phyloP scores from a whole-genome alignment of 2,113 vertebrate species.

The Gnathonemus echidnorhynchus region DNA sequence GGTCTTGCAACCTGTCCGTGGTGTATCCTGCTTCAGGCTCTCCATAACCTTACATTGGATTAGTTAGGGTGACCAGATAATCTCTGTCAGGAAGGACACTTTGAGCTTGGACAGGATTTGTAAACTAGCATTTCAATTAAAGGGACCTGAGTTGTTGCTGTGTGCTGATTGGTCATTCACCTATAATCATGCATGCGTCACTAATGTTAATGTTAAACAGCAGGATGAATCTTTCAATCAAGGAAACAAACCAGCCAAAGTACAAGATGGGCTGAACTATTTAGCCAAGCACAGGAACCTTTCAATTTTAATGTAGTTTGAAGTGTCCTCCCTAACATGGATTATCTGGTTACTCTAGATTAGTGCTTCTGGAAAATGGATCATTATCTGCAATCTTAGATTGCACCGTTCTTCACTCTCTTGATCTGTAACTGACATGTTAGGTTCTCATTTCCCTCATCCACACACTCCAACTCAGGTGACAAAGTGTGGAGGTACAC shows the following conservation, averaged over 20 bases:
- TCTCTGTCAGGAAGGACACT: not conserved
- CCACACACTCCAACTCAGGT: slow-evolving; percentile 40
- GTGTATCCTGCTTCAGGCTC: not conserved
- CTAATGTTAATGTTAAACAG: not conserved
- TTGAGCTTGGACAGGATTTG: not conserved
- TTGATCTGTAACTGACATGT: not conserved
- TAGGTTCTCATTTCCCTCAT: not conserved
- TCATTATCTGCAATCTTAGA: not conserved
- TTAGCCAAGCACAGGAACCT: not conserved
- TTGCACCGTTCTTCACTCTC: not conserved
- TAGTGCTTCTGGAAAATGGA: not conserved
- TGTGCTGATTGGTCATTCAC: not conserved
- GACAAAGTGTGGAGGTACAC: slow-evolving; percentile 70
- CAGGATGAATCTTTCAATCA: not conserved
- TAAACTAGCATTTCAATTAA: not conserved
- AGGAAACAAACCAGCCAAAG: not conserved
- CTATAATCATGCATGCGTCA: not conserved
- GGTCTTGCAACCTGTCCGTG: not conserved
- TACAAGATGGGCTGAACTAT: not conserved
- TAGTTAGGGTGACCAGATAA: not conserved
- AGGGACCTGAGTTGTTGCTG: not conserved
- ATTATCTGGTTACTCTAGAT: not conserved
- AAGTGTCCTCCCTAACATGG: not conserved
- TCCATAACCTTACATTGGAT: not conserved
- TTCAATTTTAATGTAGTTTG: not conserved